Evolutionary conservation across 2,113 vertebrate genomes (phyloP), one percentile per base, ranked within the genome.

Genomic region (Gobio gobio): DNA sequence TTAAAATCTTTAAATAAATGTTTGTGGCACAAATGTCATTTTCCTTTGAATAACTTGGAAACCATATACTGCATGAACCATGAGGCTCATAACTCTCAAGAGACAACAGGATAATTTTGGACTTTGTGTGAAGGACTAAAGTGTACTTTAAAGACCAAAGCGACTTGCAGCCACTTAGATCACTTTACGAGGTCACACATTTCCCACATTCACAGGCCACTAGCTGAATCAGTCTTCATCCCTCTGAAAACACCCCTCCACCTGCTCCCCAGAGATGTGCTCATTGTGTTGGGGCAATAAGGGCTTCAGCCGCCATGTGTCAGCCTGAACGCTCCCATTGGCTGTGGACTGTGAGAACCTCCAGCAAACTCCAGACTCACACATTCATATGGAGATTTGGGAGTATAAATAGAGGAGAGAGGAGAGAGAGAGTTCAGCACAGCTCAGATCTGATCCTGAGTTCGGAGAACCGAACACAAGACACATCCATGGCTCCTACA

Each of bases 201-300:
- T 95, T 95, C 94, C 94, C 94, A 95, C 91, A 92, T 93, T 93
- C 92, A 92, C 90, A 92, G 89, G 90, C 88, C 90, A 81, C 86
- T 18, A 85, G 90, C 92, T 92, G 91, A 88, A 85, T 90, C 87
- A 61, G 86, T 75, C 86, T 63, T 84, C 72, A 86, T 56, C 78
- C 75, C 63, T 51, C 77, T 80, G 45, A 47, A 56, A 85, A 51
- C 18, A 89, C 91, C 91, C 91, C 92, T 93, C 91, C 94, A 95
- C 93, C 94, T 95, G 94, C 93, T 95, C 93, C 92, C 92, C 63
- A 56, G 84, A 89, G 81, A 79, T 8, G 18, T 10, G 36, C 36
- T 45, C 36, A 85, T 90, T 90, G 88, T 87, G 76, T 81, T 51
- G 51, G 74, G 81, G 84, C 61, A 83, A 85, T 61, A 72, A 68